Evolutionary conservation across 1,140 invertebrate species (phyloP), one percentile per base, ranked within the genome.

Genomic region (Belonocnema kinseyi): DNA sequence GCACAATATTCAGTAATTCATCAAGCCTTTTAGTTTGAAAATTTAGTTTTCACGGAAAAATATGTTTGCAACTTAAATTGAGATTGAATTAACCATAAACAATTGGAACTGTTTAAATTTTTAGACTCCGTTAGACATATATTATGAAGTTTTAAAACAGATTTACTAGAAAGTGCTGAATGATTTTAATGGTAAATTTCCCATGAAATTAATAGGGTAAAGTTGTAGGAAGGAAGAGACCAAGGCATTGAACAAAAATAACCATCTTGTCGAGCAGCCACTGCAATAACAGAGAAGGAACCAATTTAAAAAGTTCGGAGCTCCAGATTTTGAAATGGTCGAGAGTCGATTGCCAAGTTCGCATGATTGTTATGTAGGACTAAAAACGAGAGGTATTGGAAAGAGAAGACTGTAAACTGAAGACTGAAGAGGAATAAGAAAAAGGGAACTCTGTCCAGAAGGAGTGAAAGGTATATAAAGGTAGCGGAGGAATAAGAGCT

Each of bases 401-500:
- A 66, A 66, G 61, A 66, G 61, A 66, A 66, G 40, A 66, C 61
- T 33, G 40, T 11, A 46, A 46, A 46, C 4, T 46, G 40, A 46
- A 46, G 40, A 46, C 7, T 11, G 40, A 46, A 40, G 40, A 66
- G 61, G 40, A 66, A 66, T 66, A 66, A 66, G 61, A 66, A 66
- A 40, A 66, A 66, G 61, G 33, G 13, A n/a, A 66, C 12, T 66
- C 11, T n/a, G 33, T 66, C n/a, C 12, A 66, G 58, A 61, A 61
- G 61, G 61, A 66, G 61, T 66, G 61, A 66, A 66, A 66, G 61
- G 61, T 19, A 54, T 54, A 54, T 17, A 72, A 56, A 72, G 50
- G 53, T 72, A 71, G 78, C 50, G 76, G 76, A 82, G 78, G 75
- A 80, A 80, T 74, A 84, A 81, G 77, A 80, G 74, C 78, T 73